Percentiles rank a stretch among this genome's conserved stretches.
phyloP scores from a whole-genome alignment of 1,140 invertebrate genomes.

The Eupristina koningsbergeri region DNA sequence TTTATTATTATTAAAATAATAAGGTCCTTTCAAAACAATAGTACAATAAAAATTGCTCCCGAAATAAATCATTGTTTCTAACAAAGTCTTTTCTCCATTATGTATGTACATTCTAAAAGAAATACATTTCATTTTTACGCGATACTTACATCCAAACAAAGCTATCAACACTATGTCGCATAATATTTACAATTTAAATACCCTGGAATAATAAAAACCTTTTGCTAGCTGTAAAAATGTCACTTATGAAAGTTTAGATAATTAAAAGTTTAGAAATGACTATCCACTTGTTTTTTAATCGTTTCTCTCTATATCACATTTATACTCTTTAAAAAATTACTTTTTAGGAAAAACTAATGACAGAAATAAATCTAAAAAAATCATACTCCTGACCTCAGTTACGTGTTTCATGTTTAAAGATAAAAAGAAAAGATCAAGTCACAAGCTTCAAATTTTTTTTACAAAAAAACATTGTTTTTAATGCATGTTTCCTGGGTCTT shows the following conservation, averaged over 20 bases:
- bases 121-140: too few relatives aligned
- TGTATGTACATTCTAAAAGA: too few relatives aligned
- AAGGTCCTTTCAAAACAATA: too few relatives aligned
- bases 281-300: not conserved
- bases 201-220: too few relatives aligned
- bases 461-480: not conserved
- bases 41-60: too few relatives aligned
- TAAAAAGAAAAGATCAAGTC: not conserved
- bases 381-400: not conserved
- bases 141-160: too few relatives aligned
- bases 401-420: not conserved
- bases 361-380: not conserved
- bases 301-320: not conserved
- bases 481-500: not conserved
- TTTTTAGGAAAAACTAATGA: not conserved
- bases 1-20: too few relatives aligned
- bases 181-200: too few relatives aligned
- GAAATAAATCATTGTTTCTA: too few relatives aligned
- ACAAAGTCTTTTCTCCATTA: too few relatives aligned
- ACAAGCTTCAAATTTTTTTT: not conserved
- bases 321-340: not conserved
- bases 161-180: too few relatives aligned
- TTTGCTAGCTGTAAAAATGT: too few relatives aligned
- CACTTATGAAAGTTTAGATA: not conserved
- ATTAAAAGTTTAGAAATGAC: not conserved